Conservation (phyloP, 1,140 invertebrate species). For the Oppia nitens region DNA sequence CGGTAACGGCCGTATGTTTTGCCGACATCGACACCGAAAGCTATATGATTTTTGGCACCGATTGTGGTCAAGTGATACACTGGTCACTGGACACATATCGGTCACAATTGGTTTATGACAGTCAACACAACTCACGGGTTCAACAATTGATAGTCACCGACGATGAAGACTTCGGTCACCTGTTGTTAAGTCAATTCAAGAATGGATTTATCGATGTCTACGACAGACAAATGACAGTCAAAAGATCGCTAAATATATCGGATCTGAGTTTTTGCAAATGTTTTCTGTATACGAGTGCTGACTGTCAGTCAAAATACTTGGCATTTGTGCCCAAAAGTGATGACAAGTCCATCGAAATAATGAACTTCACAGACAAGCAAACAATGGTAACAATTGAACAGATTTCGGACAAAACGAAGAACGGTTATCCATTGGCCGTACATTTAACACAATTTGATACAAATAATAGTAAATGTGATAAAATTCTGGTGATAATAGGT, state of each 20-base stretch:
- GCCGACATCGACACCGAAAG: not conserved
- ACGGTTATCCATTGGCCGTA: not conserved
- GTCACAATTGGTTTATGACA: not conserved
- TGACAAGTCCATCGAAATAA: not conserved
- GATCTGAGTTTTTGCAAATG: not conserved
- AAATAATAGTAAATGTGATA: not conserved
- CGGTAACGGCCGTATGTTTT: not conserved
- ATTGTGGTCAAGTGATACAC: not conserved
- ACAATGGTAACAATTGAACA: not conserved
- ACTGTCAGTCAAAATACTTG: not conserved
- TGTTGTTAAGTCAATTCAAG: not conserved
- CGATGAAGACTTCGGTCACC: too few species aligned
- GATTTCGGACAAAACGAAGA: not conserved
- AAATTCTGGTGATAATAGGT: not conserved
- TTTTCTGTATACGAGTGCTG: not conserved
- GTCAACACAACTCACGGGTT: not conserved
- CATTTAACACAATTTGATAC: not conserved
- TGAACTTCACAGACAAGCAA: not conserved
- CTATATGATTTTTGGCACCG: constrained; percentile 3
- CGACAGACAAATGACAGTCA: not conserved
- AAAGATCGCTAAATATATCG: not conserved
- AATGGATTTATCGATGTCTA: not conserved
- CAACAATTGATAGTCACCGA: not conserved
- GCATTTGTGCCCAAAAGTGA: not conserved
- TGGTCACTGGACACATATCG: constrained; percentile 8